Evolutionary conservation across 2,113 vertebrate species (phyloP), one percentile per base, ranked within the genome.

Genomic region (Brienomyrus brachyistius): DNA sequence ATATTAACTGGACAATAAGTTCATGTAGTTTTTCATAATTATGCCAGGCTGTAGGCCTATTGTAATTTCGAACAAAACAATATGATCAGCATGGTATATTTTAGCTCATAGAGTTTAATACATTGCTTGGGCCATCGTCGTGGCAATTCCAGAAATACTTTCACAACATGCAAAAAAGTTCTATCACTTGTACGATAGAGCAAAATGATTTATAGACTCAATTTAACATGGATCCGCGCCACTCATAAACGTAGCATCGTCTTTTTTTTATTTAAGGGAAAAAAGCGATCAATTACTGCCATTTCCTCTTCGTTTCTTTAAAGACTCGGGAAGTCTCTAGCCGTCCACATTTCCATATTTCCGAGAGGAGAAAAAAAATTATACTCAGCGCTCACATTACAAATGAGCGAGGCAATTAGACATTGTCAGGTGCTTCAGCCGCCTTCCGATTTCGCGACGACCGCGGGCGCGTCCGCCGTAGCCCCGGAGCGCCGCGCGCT

Each of bases 341-440:
- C 92, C 92, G 90, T 93, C 91, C 92, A 95, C 94, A 94, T 94
- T 94, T 93, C 92, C 93, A 93, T 94, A 93, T 93, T 90, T 91
- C 31, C 56, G 80, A 31, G 89, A 85, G 89, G 90, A 89, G n/a
- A 48, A n/a, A 48, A 94, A 92, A 94, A 92, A 92, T 92, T 94
- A 94, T 94, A 93, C 92, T 91, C 93, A 94, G 91, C 88, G 90
- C 92, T 94, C 92, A 91, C 91, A 92, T 95, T 93, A 92, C 89
- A 93, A 93, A 94, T 94, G 93, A 94, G 93, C 92, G 91, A 90
- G 88, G 88, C 92, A 94, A 93, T 94, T 94, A 94, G 94, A 92
- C 93, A 93, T 90, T 91, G 91, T 88, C 47, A 92, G 92, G 92
- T 48, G 74, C 54, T 48, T 13, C 89, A 47, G 91, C 54, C 91